Base-by-base conservation (phyloP, 2,888 invertebrate genomes). In the Synanthedon tipuliformis region DNA sequence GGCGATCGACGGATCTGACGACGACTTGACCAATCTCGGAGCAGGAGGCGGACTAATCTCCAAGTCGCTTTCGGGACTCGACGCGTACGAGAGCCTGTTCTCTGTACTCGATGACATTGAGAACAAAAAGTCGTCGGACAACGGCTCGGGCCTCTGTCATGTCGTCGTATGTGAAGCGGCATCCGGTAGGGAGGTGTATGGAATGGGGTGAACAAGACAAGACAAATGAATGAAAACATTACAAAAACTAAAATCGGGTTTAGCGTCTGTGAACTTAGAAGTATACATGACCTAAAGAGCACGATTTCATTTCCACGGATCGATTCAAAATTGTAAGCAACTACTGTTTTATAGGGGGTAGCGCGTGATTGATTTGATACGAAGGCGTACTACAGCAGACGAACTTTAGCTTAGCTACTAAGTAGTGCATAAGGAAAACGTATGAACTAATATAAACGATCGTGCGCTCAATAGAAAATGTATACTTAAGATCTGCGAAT, bases 111-210 rank as follows among this genome's bases (percentile, higher is more conserved):
- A 95, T 66, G 95, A 95, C 97, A 98, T 97, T 76, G 98, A 98
- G 91, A 98, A 98, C 77, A 98, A 93, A 92, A 98, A 97, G 91
- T 99, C 98, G 88, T 99, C 98, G 71, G 97, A 96, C 80, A 98
- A 90, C 80, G 96, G 95, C 88, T 98, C 97, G 80, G 96, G 96
- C 78, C 97, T 96, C 97, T 97, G 90, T 78, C 75, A 62, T 75
- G 41, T 49, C 63, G 57, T 75, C 72, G 68, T 71, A 23, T 49
- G 71, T 60, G 41, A 52, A 55, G 76, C 82, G 65, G 65, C 69
- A 75, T 78, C 84, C 75, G 72, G 71, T 73, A 70, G 76, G 85
- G 81, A 79, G 68, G 82, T 82, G 57, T 82, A 84, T 85, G 86
- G 86, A 86, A 86, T 82, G 81, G 84, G 86, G 83, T 86, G 85